Evolutionary conservation across 2,888 invertebrate species (phyloP).

Genomic region (Notocelia uddmanniana): DNA sequence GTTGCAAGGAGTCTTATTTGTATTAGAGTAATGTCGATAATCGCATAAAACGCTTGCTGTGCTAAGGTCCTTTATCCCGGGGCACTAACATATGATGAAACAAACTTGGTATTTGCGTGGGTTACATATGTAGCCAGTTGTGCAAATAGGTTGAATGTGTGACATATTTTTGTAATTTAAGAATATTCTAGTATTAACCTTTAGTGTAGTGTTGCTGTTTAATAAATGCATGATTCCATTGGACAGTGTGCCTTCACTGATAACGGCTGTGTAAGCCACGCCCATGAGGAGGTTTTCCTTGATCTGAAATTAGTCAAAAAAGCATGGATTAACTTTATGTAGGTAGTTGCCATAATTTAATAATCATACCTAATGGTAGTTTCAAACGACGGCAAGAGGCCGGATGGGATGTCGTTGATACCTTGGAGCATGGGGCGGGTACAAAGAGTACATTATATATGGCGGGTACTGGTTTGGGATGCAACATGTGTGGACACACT

Average conservation of each 20-base stretch:
- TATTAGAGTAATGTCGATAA: not conserved
- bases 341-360: too few relatives aligned
- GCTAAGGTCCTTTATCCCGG: not conserved
- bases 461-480: too few relatives aligned
- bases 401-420: too few relatives aligned
- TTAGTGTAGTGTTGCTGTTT: slow-evolving; percentile 88
- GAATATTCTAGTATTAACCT: slow-evolving; percentile 73
- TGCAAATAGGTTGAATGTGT: slow-evolving; percentile 17
- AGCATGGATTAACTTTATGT: not conserved
- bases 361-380: too few relatives aligned
- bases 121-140: slow-evolving; percentile 25
- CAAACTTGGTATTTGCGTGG: slow-evolving; percentile 27
- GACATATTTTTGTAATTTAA: slow-evolving; percentile 13
- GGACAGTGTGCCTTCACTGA: slow-evolving; percentile 88
- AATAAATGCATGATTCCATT: slow-evolving; percentile 89
- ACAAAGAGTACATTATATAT: too few relatives aligned
- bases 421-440: too few relatives aligned
- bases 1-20: not conserved
- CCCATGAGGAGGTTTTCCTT: slow-evolving; percentile 83
- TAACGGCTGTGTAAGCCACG: slow-evolving; percentile 90
- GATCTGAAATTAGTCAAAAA: slow-evolving; percentile 60
- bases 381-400: too few relatives aligned
- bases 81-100: slow-evolving; percentile 16
- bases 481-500: too few relatives aligned
- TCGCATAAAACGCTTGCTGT: not conserved